Base-by-base conservation (phyloP, 2,888 invertebrate genomes). In the Apodemia zela region DNA sequence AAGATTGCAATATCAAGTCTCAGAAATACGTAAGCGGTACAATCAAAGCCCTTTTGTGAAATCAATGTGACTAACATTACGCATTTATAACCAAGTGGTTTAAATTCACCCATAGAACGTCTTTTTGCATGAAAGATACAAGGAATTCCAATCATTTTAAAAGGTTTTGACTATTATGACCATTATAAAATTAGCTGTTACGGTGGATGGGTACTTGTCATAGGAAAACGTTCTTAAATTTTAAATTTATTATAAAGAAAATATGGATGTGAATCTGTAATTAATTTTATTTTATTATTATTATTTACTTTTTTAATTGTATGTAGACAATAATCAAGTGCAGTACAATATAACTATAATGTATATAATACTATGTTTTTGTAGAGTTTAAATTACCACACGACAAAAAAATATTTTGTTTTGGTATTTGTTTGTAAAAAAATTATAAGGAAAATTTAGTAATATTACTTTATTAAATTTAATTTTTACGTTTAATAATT, bases 31-130 rank as follows among this genome's bases (percentile, higher is more conserved):
- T 15, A 42, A 42, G 15, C 42, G n/a, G 5, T n/a, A n/a, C n/a
- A 42, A 42, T 42, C 42, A 42, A 42, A 42, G 42, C 15, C 42
- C 15, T 42, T 42, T n/a, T 15, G 42, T 15, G 15, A 15, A 5
- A 42, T 42, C 42, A 42, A 15, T 54, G 54, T 54, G 54, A 54
- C 54, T 54, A 54, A 54, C 54, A 54, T 25, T 10, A 49, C 54
- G 13, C 13, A 25, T 54, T 18, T 13, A 13, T 38, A n/a, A 42
- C 42, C 15, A 42, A 15, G n/a, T 42, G 42, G 42, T n/a, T 42
- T 5, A 42, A 42, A 42, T 15, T 42, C n/a, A 6, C 15, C 42
- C 13, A 5, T 42, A 42, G 11, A 42, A 33, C 8, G 1, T 42
- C 6, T 13, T 15, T 42, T 42, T 42, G 42, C 42, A 42, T 42